phyloP scores from a whole-genome alignment of 2,797 vertebrate species.

The Lophotriccus pileatus region DNA sequence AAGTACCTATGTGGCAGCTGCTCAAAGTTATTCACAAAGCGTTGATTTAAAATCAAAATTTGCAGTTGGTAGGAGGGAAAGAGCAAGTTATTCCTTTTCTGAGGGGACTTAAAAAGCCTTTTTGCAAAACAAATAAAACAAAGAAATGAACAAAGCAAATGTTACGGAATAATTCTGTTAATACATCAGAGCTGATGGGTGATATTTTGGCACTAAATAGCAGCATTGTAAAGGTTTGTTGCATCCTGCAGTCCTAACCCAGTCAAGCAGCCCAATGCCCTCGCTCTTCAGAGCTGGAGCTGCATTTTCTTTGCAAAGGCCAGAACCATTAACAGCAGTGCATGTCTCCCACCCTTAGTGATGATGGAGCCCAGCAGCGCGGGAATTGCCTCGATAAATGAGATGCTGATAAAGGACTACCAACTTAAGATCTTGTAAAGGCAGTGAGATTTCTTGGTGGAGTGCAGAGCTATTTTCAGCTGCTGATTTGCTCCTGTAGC shows the following conservation, averaged over 20 bases:
- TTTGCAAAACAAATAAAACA: not conserved
- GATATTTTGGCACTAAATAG: not conserved
- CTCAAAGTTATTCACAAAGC: not conserved
- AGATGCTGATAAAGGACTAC: not conserved
- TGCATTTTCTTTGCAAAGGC: not conserved
- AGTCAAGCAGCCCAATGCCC: not conserved
- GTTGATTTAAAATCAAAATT: not conserved
- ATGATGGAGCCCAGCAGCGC: not conserved
- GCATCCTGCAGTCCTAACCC: not conserved
- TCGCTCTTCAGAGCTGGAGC: not conserved
- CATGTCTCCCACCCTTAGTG: not conserved
- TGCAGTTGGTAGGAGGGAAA: not conserved
- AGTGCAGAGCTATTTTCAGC: constrained; percentile 17
- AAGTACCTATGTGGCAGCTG: not conserved
- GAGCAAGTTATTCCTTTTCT: not conserved
- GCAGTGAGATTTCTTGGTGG: not conserved
- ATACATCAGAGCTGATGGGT: not conserved
- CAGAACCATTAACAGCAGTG: not conserved
- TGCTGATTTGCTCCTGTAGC: not conserved
- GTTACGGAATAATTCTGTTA: not conserved
- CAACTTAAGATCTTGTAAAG: not conserved
- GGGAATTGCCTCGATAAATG: constrained; percentile 5
- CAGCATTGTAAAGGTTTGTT: not conserved
- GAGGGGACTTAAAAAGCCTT: not conserved
- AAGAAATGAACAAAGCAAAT: not conserved